Conservation (phyloP, 1,140 invertebrate genomes). For the Papilio dardanus region DNA sequence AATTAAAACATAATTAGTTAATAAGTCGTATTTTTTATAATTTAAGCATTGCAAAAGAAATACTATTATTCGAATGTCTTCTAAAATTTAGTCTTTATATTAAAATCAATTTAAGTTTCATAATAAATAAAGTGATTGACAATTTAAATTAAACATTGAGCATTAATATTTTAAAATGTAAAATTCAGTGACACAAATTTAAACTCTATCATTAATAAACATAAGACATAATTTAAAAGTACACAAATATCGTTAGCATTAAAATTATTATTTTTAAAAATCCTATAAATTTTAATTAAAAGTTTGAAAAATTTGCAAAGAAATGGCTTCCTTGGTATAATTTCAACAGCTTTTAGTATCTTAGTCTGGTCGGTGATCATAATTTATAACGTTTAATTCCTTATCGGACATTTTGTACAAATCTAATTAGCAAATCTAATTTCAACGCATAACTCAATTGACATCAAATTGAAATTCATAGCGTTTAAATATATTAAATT, state of each 20-base stretch:
- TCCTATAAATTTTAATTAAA: conserved; percentile 8
- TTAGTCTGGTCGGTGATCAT: neutral
- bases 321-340: neutral
- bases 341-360: conserved; percentile 7
- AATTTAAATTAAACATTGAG: neutral
- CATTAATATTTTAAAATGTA: neutral
- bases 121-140: neutral
- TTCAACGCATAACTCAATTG: conserved; percentile 8
- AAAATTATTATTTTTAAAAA: neutral
- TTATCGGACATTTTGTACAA: conserved; percentile 34
- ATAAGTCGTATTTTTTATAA: too few species aligned
- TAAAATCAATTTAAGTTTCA: neutral
- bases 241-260: neutral
- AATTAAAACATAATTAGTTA: conserved; percentile 1
- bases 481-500: conserved; percentile 8
- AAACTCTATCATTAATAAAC: neutral
- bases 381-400: conserved; percentile 24
- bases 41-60: neutral
- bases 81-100: neutral
- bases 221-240: neutral
- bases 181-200: neutral
- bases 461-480: conserved; percentile 20
- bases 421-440: conserved; percentile 37
- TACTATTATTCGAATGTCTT: neutral
- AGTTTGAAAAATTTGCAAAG: conserved; percentile 21